Evolutionary conservation across 2,888 invertebrate genomes (phyloP).

Genomic region (Drosophila tripunctata): DNA sequence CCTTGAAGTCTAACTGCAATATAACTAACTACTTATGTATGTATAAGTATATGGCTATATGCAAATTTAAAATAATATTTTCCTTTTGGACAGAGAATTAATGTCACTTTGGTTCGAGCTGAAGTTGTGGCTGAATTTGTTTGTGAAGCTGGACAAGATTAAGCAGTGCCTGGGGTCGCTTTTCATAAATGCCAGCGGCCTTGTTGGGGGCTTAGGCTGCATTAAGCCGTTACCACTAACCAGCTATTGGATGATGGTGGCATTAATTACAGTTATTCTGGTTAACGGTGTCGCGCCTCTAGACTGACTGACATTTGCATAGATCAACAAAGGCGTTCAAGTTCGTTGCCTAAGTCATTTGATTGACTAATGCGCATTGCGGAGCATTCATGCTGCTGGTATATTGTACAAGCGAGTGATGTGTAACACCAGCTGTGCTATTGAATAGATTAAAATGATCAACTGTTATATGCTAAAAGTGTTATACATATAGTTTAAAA

Average conservation of each 20-base stretch:
- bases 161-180: constrained; percentile 22
- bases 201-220: constrained; percentile 62
- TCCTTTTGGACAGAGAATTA: constrained; percentile 54
- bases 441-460: background rate
- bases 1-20: background rate
- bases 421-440: background rate
- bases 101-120: constrained; percentile 42
- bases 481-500: background rate
- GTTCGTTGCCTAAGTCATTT: constrained; percentile 64
- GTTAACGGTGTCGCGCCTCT: constrained; percentile 64
- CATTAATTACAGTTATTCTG: constrained; percentile 66
- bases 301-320: constrained; percentile 55
- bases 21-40: background rate
- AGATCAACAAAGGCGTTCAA: constrained; percentile 52
- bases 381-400: constrained; percentile 12
- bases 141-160: constrained; percentile 51
- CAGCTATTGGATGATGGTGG: constrained; percentile 26
- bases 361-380: constrained; percentile 50
- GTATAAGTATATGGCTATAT: constrained; percentile 28
- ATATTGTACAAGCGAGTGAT: constrained; percentile 10
- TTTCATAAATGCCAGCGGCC: constrained; percentile 71
- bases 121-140: background rate
- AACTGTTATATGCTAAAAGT: background rate
- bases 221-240: constrained; percentile 28
- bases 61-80: constrained; percentile 66